Evolutionary conservation across 2,888 invertebrate genomes (phyloP).

Genomic region (Tenthredo distinguenda): DNA sequence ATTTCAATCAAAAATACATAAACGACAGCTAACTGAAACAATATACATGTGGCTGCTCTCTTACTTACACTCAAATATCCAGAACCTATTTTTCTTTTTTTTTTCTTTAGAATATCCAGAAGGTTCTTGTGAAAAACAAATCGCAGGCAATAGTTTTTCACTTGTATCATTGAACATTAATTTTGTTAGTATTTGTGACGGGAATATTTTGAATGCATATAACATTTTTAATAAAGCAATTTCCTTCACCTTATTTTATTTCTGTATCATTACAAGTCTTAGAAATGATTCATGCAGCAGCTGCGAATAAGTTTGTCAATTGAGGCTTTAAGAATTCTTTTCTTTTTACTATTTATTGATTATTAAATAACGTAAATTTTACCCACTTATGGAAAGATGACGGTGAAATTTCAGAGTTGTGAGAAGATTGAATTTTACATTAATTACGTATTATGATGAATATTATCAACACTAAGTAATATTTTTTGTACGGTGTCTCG

Average conservation of each 20-base stretch:
- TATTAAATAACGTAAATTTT: background rate
- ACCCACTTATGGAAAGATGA: background rate
- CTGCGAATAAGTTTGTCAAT: constrained; percentile 8
- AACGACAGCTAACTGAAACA: background rate
- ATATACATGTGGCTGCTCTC: background rate
- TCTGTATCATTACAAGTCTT: background rate
- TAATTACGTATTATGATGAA: constrained; percentile 23
- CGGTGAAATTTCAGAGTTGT: background rate
- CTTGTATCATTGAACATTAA: background rate
- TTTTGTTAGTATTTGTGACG: background rate
- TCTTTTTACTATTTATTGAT: constrained; percentile 17
- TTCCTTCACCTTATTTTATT: constrained; percentile 1
- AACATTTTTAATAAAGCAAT: background rate
- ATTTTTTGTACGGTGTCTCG: constrained; percentile 40
- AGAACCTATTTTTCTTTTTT: background rate
- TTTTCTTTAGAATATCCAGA: background rate
- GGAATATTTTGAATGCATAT: background rate
- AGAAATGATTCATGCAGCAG: constrained; percentile 3
- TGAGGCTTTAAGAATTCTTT: constrained; percentile 14
- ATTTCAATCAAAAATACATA: background rate
- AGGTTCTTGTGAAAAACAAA: background rate
- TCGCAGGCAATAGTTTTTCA: background rate
- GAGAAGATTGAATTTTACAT: background rate
- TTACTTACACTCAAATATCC: background rate
- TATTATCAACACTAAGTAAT: constrained; percentile 26